Percentiles rank a stretch among this genome's conserved stretches.
These are phyloP conservation scores for Ormyrus thymus DNA, from an alignment of 2,888 invertebrate genomes.

Conservation along the genomic window DNA sequence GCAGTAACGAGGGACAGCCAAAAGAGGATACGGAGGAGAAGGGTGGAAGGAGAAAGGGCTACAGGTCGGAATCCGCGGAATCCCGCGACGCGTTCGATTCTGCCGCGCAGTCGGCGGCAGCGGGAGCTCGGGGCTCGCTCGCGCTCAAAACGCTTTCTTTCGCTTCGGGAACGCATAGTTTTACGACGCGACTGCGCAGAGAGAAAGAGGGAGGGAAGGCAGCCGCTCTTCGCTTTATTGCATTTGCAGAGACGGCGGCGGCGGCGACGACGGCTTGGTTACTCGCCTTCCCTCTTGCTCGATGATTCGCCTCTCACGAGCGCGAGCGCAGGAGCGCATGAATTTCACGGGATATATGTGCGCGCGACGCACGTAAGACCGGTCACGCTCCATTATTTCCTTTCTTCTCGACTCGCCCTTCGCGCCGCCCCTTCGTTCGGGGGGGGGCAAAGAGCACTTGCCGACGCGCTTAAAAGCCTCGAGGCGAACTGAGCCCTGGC, in stretches of 20 bases:
- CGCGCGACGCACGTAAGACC: slow-evolving; percentile 8
- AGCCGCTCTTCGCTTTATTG: slow-evolving; percentile 27
- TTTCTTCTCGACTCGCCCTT: not conserved
- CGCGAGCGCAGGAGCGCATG: slow-evolving; percentile 10
- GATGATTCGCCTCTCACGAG: slow-evolving; percentile 28
- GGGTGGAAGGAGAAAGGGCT: not conserved
- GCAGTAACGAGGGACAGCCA: not conserved
- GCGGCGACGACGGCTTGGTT: not conserved
- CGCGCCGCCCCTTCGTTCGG: not conserved
- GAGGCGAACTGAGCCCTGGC: no score
- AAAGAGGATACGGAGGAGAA: not conserved
- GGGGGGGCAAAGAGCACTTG: slow-evolving; percentile 2
- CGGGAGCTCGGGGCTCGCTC: not conserved
- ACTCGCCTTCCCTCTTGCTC: not conserved
- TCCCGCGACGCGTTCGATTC: not conserved
- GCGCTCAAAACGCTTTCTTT: not conserved
- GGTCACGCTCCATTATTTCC: slow-evolving; percentile 29
- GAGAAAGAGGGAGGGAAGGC: no score
- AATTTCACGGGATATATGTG: slow-evolving; percentile 25
- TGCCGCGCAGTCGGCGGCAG: not conserved
- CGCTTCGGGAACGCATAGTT: slow-evolving; percentile 3
- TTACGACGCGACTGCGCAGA: not conserved
- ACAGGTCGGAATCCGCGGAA: slow-evolving; percentile 14
- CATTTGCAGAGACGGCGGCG: not conserved
- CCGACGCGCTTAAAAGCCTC: no score